Base-by-base conservation (phyloP, 1,140 invertebrate genomes). In the Papilio polyxenes region DNA sequence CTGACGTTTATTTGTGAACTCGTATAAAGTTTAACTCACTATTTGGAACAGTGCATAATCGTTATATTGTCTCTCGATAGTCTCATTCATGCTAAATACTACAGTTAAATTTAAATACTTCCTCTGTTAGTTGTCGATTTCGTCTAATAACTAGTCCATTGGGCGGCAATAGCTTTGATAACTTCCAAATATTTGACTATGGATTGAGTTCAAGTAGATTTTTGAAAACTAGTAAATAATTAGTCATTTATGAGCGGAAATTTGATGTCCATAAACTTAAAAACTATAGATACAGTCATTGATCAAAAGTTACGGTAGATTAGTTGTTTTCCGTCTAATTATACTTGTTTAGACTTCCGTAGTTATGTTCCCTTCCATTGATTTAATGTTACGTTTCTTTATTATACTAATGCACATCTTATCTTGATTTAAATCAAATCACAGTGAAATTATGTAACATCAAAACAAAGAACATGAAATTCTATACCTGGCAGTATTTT, bases 191-290 rank as follows among this genome's bases (percentile, higher is more conserved):
- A 69, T 72, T 37, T 72, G 65, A 40, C 3, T 72, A 40, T 72
- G 31, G 5, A 37, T 72, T 15, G 65, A 40, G 31, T 72, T 31
- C 65, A 72, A 72, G 31, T 72, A 72, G 13, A 72, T 0, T 65
- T 65, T 62, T 62, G 0, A 65, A 37, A 65, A 65, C 62, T 65
- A 5, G 62, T 65, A 65, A 65, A 65, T 65, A 65, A 65, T 65
- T 4, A 31, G 10, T 65, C 9, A 4, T 65, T 65, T 65, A 0
- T 31, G 62, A 65, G 62, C 62, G 62, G 62, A 65, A 65, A 65
- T 23, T 20, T 62, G 0, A 13, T 1, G 5, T 65, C 62, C 3
- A 23, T 65, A 65, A 65, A 65, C 62, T 31, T 9, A 65, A 31
- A 65, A 65, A 31, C 23, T 65, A 31, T 31, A 65, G 20, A 65